Evolutionary conservation across 2,797 vertebrate genomes (phyloP).

Genomic region (Todus mexicanus): DNA sequence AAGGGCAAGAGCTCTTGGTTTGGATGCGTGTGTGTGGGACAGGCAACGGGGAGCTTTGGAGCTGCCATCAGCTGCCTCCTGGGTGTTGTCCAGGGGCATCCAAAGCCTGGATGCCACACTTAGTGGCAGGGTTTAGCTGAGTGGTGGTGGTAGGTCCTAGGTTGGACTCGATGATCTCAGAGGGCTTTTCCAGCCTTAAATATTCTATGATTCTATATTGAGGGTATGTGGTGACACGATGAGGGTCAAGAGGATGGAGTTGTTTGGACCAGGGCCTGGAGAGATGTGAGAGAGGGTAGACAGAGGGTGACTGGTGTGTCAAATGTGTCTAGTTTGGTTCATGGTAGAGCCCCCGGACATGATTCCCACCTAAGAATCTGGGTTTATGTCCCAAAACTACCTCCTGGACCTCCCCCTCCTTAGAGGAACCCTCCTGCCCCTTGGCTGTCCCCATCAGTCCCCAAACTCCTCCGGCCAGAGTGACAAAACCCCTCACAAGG

Average conservation of each 20-base stretch:
- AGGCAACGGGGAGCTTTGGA: not conserved
- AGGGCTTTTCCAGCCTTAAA: too few species aligned
- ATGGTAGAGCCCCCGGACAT: not conserved
- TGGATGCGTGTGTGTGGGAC: not conserved
- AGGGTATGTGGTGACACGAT: not conserved
- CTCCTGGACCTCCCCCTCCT: not conserved
- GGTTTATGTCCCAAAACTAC: not conserved
- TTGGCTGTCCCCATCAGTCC: not conserved
- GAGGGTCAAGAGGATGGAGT: rapidly evolving
- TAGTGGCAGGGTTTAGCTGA: too few species aligned
- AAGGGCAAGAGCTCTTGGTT: not conserved
- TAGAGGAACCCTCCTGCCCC: not conserved
- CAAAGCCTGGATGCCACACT: too few species aligned
- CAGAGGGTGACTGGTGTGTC: rapidly evolving
- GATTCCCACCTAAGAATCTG: not conserved
- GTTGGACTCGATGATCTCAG: too few species aligned
- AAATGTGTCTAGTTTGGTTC: rapidly evolving
- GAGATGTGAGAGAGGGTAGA: not conserved
- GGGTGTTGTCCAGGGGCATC: not conserved
- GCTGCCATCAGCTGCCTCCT: not conserved
- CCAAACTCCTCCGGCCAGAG: not conserved
- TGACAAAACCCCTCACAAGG: not conserved
- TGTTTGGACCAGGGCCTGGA: not conserved
- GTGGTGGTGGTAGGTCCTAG: too few species aligned
- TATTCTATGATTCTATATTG: too few species aligned